Evolutionary conservation across 1,140 invertebrate genomes (phyloP).

Genomic region (Ceratosolen solmsi): DNA sequence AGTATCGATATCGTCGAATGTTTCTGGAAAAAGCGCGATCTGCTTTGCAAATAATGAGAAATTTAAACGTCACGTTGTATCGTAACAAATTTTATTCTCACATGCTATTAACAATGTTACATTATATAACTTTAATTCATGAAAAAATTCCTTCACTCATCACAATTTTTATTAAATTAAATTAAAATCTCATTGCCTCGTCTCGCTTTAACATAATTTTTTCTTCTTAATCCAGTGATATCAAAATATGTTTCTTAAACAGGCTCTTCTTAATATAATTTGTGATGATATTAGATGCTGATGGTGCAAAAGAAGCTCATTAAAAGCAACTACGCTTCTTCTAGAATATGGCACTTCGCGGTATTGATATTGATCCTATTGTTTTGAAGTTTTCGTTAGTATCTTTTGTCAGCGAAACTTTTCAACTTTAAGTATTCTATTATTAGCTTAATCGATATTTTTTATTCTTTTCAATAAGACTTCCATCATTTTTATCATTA

Average conservation of each 20-base stretch:
- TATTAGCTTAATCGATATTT: neutral
- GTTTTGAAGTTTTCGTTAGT: constrained; percentile 31
- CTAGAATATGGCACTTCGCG: constrained; percentile 1
- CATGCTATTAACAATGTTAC: neutral
- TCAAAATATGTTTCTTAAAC: neutral
- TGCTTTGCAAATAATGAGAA: neutral
- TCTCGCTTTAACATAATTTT: too few relatives aligned
- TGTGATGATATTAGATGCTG: constrained; percentile 12
- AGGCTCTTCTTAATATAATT: neutral
- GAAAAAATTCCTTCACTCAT: neutral
- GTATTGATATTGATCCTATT: constrained; percentile 47
- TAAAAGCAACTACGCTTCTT: constrained; percentile 21
- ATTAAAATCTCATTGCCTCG: neutral
- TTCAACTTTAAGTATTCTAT: constrained; percentile 11
- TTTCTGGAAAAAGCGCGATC: neutral
- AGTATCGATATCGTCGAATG: constrained; percentile 5
- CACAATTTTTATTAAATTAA: neutral
- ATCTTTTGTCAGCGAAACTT: constrained; percentile 33
- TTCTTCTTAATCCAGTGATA: too few relatives aligned
- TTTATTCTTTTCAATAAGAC: neutral
- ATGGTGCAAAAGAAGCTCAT: constrained; percentile 29
- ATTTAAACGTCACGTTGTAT: neutral
- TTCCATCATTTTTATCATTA: too few relatives aligned
- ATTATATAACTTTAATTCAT: neutral
- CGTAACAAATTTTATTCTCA: neutral